Evolutionary conservation across 2,888 invertebrate genomes (phyloP).

Genomic region (Apodemia mormo): DNA sequence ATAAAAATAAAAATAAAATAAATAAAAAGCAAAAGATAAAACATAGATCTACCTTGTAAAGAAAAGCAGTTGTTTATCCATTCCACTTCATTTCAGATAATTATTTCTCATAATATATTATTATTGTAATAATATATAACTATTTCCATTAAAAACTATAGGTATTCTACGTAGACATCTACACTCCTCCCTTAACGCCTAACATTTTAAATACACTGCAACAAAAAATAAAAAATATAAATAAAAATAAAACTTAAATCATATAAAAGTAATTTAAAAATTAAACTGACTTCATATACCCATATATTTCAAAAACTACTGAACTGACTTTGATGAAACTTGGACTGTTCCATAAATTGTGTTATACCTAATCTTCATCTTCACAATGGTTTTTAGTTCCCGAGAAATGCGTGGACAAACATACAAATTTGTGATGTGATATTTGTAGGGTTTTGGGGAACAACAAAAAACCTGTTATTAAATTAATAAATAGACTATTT

Average conservation of each 20-base stretch:
- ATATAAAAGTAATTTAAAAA: too few relatives aligned
- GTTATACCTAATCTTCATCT: too few relatives aligned
- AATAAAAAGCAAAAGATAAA: constrained; percentile 17
- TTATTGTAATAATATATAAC: constrained; percentile 81
- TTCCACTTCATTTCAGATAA: constrained; percentile 64
- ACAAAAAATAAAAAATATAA: constrained; percentile 66
- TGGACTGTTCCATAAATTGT: too few relatives aligned
- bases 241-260: constrained; percentile 46
- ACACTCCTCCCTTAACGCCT: constrained; percentile 74
- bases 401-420: too few relatives aligned
- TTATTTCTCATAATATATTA: constrained; percentile 76
- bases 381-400: too few relatives aligned
- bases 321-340: too few relatives aligned
- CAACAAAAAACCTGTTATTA: too few relatives aligned
- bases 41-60: constrained; percentile 61
- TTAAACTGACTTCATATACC: too few relatives aligned
- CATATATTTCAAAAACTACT: too few relatives aligned
- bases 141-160: constrained; percentile 79
- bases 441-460: too few relatives aligned
- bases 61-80: constrained; percentile 69
- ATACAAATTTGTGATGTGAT: too few relatives aligned
- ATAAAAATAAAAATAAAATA: neutral
- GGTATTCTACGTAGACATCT: constrained; percentile 80
- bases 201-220: constrained; percentile 80
- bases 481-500: too few relatives aligned